Percentiles rank a stretch among this genome's conserved stretches.
phyloP scores from a whole-genome alignment of 2,113 vertebrate species.

The Eulacestoma nigropectus region DNA sequence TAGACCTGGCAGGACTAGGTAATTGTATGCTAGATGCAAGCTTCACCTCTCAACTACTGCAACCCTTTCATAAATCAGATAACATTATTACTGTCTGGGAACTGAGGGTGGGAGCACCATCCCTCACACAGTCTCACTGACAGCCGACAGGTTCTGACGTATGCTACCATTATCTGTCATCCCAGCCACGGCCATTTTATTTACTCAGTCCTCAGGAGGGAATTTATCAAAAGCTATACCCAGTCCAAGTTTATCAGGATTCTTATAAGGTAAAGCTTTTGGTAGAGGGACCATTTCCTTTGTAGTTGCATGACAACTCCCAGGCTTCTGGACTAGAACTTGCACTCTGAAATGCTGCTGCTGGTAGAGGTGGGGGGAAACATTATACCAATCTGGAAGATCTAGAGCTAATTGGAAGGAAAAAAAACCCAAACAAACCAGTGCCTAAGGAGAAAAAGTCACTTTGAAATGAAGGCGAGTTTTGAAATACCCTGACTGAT shows the following conservation, averaged over 20 bases:
- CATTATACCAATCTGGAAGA: neutral
- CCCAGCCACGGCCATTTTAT: neutral
- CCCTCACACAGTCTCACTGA: neutral
- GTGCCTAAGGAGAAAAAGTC: neutral
- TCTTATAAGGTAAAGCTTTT: neutral
- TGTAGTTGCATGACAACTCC: neutral
- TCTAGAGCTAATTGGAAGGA: neutral
- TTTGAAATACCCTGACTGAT: neutral
- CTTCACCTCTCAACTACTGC: neutral
- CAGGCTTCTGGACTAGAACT: neutral
- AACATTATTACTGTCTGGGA: neutral
- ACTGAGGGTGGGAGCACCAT: neutral
- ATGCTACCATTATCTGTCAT: neutral
- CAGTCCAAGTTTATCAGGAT: neutral
- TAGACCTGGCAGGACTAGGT: neutral
- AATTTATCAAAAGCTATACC: neutral
- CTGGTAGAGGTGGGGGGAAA: neutral
- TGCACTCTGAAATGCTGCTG: neutral
- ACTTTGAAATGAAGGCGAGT: neutral
- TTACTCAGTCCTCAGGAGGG: neutral
- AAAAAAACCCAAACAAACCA: neutral
- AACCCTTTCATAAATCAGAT: conserved; percentile 3
- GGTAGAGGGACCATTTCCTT: neutral
- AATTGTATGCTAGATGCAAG: neutral
- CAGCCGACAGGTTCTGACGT: neutral